Evolutionary conservation across 1,140 invertebrate species (phyloP), one percentile per base, ranked within the genome.

Genomic region (Neodiprion virginianus): DNA sequence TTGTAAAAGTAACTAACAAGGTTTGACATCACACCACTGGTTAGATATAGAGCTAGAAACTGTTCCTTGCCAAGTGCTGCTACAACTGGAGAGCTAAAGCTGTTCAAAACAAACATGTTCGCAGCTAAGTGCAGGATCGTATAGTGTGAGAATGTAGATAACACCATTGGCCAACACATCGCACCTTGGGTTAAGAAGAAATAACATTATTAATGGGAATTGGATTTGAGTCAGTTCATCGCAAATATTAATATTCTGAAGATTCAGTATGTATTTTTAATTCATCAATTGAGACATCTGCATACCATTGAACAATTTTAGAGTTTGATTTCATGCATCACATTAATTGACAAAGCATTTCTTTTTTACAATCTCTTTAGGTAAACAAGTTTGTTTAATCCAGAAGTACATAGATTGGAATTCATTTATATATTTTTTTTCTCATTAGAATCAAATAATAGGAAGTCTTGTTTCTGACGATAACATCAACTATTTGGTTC

Each of bases 101-200:
- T 97, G 83, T 97, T 94, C 23, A 99, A 87, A 23, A 98, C 97
- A 89, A 96, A 98, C 98, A 99, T 99, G 88, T 99, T 99, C 53
- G 94, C 92, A 81, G 92, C 92, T 69, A 99, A 90, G 89, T 99
- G 98, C 67, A 97, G 88, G 49, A 92, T 83, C 10, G 94, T 96
- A 82, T 95, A 94, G 86, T 99, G 98, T 82, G 97, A 99, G 87
- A 99, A 99, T 69, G 94, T 95, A 10, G 96, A 97, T 1, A 99
- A 87, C 17, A 99, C 81, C 96, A 98, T 97, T 23, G 97, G 96
- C 88, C 92, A 92, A 86, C 94, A 97, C 72, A 93, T 88, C 78
- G 89, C 89, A 84, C 89, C 94, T 95, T 81, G 50, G 91, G 89
- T 74, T 68, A 79, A 75, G 80, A 75, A 75, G 50, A 80, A 75